Base-by-base conservation (phyloP, 2,113 vertebrate species). In the Coreoperca whiteheadi region DNA sequence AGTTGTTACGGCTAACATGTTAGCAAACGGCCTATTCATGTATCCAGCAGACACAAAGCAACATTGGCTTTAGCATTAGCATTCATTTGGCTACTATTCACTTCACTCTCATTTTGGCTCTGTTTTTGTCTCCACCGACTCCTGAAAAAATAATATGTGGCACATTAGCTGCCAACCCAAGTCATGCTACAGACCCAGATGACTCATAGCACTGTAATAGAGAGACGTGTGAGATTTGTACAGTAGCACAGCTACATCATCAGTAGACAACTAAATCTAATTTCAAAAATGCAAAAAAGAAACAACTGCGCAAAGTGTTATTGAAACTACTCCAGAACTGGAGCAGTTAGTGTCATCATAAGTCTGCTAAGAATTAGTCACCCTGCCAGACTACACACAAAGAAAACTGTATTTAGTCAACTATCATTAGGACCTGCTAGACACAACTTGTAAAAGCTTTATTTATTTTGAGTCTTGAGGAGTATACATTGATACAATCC, bases 121-220 rank as follows among this genome's bases (percentile, higher is more conserved):
- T 12, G 21, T 59, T 57, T 56, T 72, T 43, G 16, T 39, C 14
- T 71, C 32, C 48, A 51, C 30, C 32, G n/a, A 15, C 30, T 69
- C 48, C 2, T 20, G 16, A 23, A 34, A 69, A 32, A 51, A 32
- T 4, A 46, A 46, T 2, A 23, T 30, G 25, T 30, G 18, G 28
- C 16, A 18, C 5, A 4, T 30, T 48, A 32, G 25, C 9, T n/a
- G n/a, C n/a, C 39, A 70, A 57, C 50, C 2, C 11, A 23, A 43
- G 63, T 64, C 64, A 64, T 32, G 64, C 66, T 34, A 32, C 43
- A 75, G 21, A 63, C 74, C 3, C 5, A 25, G 32, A 34, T 83
- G 76, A 85, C 61, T 81, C 82, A 80, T 0, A 41, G 56, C 54
- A 30, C 15, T 61, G 64, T 68, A 66, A 21, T 37, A 54, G 39